Conservation (phyloP, 2,888 invertebrate genomes). For the Aradus depressus region DNA sequence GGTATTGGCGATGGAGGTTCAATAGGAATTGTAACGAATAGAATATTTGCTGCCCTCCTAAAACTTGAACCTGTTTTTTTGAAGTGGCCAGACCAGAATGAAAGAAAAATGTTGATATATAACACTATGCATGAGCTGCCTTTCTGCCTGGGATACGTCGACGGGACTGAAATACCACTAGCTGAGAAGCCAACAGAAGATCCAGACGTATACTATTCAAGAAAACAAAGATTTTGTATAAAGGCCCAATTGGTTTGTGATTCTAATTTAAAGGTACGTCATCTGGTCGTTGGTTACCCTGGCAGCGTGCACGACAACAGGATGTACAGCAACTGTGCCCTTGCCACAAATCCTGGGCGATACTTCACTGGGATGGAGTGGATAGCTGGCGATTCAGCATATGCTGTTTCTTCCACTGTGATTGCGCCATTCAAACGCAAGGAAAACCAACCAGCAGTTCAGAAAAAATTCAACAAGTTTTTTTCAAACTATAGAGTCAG, state of each 20-base stretch:
- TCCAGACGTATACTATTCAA: conserved; percentile 15
- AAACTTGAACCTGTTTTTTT: background rate
- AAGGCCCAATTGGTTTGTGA: conserved; percentile 18
- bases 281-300: conserved; percentile 5
- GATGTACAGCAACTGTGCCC: background rate
- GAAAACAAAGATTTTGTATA: conserved; percentile 13
- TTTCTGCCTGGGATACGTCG: conserved; percentile 12
- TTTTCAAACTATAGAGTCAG: conserved; percentile 12
- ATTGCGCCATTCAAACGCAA: conserved; percentile 6
- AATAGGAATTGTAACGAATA: conserved; percentile 1
- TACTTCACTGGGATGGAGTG: conserved; percentile 5
- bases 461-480: conserved; percentile 7
- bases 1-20: conserved; percentile 10
- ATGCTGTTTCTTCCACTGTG: conserved; percentile 1
- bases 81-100: background rate
- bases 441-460: background rate
- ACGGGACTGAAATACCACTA: conserved; percentile 15
- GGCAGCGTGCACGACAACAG: conserved; percentile 13
- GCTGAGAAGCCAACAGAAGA: conserved; percentile 10
- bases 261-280: background rate
- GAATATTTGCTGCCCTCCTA: background rate
- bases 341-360: background rate
- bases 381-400: conserved; percentile 14
- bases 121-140: conserved; percentile 8
- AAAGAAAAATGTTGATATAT: background rate